Percentiles rank a stretch among this genome's conserved stretches.
Evolutionary conservation across 2,888 invertebrate genomes (phyloP).

Genomic region (Heliconius sara): DNA sequence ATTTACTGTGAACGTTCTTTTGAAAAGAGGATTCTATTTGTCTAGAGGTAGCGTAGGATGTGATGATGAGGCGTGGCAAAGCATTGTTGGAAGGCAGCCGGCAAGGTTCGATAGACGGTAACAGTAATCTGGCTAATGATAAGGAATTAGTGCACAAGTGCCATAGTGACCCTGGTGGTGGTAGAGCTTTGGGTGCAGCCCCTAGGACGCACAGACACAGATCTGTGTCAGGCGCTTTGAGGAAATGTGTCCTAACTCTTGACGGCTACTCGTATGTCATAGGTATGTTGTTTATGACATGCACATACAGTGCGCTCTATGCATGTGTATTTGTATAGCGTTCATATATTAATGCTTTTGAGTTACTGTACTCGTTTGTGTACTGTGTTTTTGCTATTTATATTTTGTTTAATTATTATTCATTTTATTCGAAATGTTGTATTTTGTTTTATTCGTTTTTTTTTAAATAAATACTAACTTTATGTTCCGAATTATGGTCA

Average conservation of each 20-base stretch:
- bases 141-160: slow-evolving; percentile 88
- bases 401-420: neutral
- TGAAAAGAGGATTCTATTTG: slow-evolving; percentile 9
- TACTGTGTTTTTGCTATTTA: neutral
- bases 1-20: slow-evolving; percentile 46
- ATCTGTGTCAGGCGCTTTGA: slow-evolving; percentile 84
- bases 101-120: slow-evolving; percentile 79
- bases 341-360: neutral
- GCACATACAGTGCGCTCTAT: slow-evolving; percentile 9
- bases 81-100: slow-evolving; percentile 77
- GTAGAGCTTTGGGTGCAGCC: slow-evolving; percentile 71
- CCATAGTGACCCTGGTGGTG: slow-evolving; percentile 86
- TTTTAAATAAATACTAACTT: neutral
- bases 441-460: neutral
- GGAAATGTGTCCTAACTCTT: slow-evolving; percentile 92
- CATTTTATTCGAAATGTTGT: neutral
- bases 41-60: slow-evolving; percentile 75
- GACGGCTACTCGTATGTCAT: slow-evolving; percentile 95
- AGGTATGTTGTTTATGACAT: slow-evolving; percentile 84
- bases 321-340: neutral
- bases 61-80: slow-evolving; percentile 80
- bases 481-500: neutral
- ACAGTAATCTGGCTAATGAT: slow-evolving; percentile 67
- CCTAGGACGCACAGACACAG: slow-evolving; percentile 73
- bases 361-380: neutral